These are phyloP conservation scores for Bothrops jararaca DNA, from an alignment of 2,113 vertebrate species.

Conservation along the genomic window DNA sequence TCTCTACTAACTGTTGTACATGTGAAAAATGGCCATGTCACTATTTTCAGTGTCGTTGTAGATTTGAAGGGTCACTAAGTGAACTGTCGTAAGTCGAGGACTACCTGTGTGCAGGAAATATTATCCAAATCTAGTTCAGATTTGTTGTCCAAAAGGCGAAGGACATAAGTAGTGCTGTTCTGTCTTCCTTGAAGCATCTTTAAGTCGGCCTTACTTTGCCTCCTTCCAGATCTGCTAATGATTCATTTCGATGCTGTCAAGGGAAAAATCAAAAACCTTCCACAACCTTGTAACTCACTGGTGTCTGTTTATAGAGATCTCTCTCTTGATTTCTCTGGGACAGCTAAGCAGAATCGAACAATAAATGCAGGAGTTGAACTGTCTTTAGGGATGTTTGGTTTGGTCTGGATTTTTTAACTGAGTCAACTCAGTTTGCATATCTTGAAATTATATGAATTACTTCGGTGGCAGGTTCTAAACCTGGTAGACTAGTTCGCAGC, in stretches of 20 bases:
- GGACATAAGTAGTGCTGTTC: neutral
- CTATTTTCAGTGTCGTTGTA: neutral
- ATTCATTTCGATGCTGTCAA: neutral
- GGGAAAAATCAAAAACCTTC: neutral
- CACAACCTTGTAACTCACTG: neutral
- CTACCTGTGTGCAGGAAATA: neutral
- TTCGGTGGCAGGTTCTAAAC: neutral
- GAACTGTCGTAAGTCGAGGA: neutral
- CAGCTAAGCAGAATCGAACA: neutral
- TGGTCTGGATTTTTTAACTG: neutral
- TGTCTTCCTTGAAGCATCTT: neutral
- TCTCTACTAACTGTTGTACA: neutral
- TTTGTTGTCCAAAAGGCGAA: neutral
- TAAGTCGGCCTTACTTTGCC: neutral
- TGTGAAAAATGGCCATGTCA: neutral
- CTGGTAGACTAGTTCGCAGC: neutral
- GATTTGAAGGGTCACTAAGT: neutral
- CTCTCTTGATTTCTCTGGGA: slow-evolving; percentile 15
- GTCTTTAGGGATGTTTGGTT: neutral
- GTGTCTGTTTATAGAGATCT: neutral
- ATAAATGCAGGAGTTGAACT: neutral
- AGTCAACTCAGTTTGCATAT: neutral
- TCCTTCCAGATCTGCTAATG: neutral
- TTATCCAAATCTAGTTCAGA: neutral
- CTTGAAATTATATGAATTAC: neutral